These are phyloP conservation scores for Bos javanicus DNA, from an alignment of 2,113 vertebrate genomes.

Conservation along the genomic window DNA sequence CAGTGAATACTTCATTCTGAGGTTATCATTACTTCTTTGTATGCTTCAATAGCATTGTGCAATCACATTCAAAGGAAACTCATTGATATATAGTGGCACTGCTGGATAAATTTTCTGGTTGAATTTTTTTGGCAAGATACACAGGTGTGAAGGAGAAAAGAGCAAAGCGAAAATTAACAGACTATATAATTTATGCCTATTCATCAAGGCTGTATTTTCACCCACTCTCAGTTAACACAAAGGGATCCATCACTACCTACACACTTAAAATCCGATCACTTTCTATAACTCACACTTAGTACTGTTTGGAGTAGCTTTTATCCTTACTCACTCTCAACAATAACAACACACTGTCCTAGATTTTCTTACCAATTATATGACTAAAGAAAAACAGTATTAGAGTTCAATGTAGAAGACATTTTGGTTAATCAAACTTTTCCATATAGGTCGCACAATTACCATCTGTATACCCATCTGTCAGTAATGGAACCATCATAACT, in stretches of 20 bases:
- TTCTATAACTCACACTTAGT: slow-evolving; percentile 18
- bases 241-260: neutral
- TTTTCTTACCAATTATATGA: slow-evolving; percentile 27
- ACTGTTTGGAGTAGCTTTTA: slow-evolving; percentile 6
- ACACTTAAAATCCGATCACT: neutral
- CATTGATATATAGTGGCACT: neutral
- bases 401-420: neutral
- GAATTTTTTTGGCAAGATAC: neutral
- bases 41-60: neutral
- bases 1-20: neutral
- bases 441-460: neutral
- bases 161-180: neutral
- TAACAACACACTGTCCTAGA: neutral
- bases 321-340: slow-evolving; percentile 34
- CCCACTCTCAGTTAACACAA: neutral
- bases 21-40: neutral
- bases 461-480: neutral
- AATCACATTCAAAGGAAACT: neutral
- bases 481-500: neutral
- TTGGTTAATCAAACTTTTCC: neutral
- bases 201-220: slow-evolving; percentile 11
- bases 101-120: neutral
- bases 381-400: neutral
- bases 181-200: neutral
- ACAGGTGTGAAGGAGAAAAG: neutral